Percentiles rank a stretch among this genome's conserved stretches.
phyloP scores from a whole-genome alignment of 2,113 vertebrate genomes.

The Thunnus thynnus region DNA sequence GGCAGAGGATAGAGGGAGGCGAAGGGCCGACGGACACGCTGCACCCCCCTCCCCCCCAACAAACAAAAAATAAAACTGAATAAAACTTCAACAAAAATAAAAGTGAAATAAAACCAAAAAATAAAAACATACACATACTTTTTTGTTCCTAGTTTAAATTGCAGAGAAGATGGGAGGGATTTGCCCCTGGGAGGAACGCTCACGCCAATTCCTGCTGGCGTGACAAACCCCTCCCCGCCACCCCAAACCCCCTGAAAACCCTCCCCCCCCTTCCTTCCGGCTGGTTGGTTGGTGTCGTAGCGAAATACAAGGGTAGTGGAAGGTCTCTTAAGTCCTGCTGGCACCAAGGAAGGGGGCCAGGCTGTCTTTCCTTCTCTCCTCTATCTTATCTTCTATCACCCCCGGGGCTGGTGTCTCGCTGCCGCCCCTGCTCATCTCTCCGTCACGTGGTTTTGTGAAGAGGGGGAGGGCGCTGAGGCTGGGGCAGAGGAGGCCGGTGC shows the following conservation, averaged over 20 bases:
- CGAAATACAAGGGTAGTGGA: slow-evolving; percentile 78
- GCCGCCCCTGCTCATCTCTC: slow-evolving; percentile 92
- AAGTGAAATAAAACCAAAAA: slow-evolving; percentile 59
- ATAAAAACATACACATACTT: slow-evolving; percentile 83
- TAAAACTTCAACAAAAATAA: slow-evolving; percentile 60
- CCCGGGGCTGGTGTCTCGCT: slow-evolving; percentile 43
- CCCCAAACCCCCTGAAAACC: slow-evolving; percentile 45
- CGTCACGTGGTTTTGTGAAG: slow-evolving; percentile 96
- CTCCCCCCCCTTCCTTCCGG: slow-evolving; percentile 55
- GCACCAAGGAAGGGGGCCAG: slow-evolving; percentile 72
- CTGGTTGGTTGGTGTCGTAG: slow-evolving; percentile 76
- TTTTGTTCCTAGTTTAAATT: slow-evolving; percentile 84
- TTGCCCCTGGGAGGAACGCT: slow-evolving; percentile 77
- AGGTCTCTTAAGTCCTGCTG: slow-evolving; percentile 80
- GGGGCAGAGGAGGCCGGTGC: slow-evolving; percentile 60
- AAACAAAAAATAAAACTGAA: slow-evolving; percentile 53
- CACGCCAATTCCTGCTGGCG: slow-evolving; percentile 85
- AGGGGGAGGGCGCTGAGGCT: slow-evolving; percentile 79
- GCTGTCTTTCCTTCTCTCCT: slow-evolving; percentile 67
- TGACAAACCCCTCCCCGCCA: slow-evolving; percentile 76
- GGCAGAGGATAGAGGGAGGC: slow-evolving; percentile 71
- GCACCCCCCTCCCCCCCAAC: slow-evolving; percentile 47
- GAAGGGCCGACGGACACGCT: slow-evolving; percentile 61
- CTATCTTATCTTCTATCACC: slow-evolving; percentile 69
- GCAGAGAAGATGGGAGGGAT: slow-evolving; percentile 81